These are phyloP conservation scores for Pseudopleuronectes americanus DNA, from an alignment of 2,797 vertebrate genomes.

Conservation along the genomic window DNA sequence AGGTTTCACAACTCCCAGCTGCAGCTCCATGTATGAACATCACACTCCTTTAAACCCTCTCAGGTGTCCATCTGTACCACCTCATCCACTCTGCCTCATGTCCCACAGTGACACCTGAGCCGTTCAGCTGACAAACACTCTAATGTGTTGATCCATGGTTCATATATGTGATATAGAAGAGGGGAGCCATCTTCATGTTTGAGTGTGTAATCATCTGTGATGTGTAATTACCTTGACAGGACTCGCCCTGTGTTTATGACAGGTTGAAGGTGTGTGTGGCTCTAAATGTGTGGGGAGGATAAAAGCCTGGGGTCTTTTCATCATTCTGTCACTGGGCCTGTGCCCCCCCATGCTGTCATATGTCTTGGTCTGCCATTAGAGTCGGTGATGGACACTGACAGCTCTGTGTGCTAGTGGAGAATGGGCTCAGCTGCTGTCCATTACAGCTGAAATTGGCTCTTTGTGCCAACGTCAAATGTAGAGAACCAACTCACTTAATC, in stretches of 20 bases:
- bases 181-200: constrained; percentile 12
- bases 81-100: constrained; percentile 21
- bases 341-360: constrained; percentile 46
- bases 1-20: not conserved
- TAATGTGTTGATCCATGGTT: constrained; percentile 23
- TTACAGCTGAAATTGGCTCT: constrained; percentile 59
- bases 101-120: constrained; percentile 19
- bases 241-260: constrained; percentile 19
- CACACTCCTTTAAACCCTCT: not conserved
- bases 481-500: constrained; percentile 37
- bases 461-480: constrained; percentile 7
- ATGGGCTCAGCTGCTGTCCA: constrained; percentile 40
- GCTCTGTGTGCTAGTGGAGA: constrained; percentile 51
- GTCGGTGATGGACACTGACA: constrained; percentile 69
- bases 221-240: constrained; percentile 48
- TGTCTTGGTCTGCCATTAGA: constrained; percentile 57
- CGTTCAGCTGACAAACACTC: constrained; percentile 2
- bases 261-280: not conserved
- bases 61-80: constrained; percentile 5
- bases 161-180: constrained; percentile 22
- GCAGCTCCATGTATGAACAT: constrained; percentile 1
- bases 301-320: constrained; percentile 50
- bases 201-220: constrained; percentile 23
- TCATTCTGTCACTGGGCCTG: constrained; percentile 49
- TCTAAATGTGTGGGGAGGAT: constrained; percentile 20